Base-by-base conservation (phyloP, 2,888 invertebrate genomes). In the Thera obeliscata region DNA sequence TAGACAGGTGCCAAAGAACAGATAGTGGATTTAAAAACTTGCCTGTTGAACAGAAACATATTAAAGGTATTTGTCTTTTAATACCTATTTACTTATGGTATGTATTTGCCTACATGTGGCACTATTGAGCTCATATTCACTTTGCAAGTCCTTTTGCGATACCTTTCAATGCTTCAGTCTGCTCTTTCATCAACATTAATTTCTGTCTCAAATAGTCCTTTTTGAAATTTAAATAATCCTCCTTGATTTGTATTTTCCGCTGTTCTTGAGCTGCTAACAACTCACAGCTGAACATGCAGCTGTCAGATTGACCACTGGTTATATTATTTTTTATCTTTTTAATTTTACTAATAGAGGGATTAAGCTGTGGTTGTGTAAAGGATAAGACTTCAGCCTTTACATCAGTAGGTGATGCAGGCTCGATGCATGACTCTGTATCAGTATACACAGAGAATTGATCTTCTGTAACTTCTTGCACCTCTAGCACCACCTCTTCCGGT, bases 161-260 rank as follows among this genome's bases (percentile, higher is more conserved):
- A 74, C 77, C 83, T 77, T 89, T 89, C 9, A 93, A 77, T n/a
- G 93, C 92, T 71, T 91, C 91, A 3, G 89, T 89, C 71, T 92
- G 93, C 74, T 90, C 90, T 69, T 86, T 90, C 69, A 93, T 76
- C 49, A 91, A 60, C 71, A 86, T 81, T 61, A 93, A 78, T 72
- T 93, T 93, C 71, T 93, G 88, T 69, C 77, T 87, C 48, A 92
- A 82, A 80, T 93, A 93, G 69, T 91, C 89, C 72, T 91, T 92
- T 78, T 88, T 91, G 70, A 91, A 93, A 72, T 82, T 89, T 12
- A 88, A 85, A 77, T 90, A 93, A 64, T 91, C 90, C 71, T 91
- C 89, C 72, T 93, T 92, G 0, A 92, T 81, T 69, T 88, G 79
- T 60, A 89, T 75, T 72, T 92, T 93, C 60, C 80, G 83, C 75